phyloP scores from a whole-genome alignment of 2,888 invertebrate species.

The Eupithecia dodoneata region DNA sequence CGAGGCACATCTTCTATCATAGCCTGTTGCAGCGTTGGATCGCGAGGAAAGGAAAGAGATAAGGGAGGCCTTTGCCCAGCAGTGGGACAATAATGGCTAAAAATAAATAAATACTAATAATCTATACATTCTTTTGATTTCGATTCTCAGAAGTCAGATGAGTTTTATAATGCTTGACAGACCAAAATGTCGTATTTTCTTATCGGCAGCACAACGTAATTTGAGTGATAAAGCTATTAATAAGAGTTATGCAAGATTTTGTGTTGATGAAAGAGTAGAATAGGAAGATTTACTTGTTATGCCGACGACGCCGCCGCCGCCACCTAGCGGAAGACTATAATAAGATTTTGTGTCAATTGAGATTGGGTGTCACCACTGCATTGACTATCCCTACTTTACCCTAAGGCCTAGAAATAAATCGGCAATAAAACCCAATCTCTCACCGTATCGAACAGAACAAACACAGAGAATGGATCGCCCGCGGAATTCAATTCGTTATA shows the following conservation, averaged over 20 bases:
- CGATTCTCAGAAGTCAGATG: background rate
- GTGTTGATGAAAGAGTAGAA: background rate
- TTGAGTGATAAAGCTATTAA: background rate
- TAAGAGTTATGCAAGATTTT: background rate
- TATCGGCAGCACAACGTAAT: background rate
- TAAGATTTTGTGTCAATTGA: background rate
- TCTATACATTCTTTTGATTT: no score
- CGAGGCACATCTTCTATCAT: no score
- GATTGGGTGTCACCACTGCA: background rate
- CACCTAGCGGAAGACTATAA: background rate
- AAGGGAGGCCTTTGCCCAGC: no score
- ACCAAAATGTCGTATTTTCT: background rate
- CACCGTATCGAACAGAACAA: conserved; percentile 22
- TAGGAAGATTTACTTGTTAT: background rate
- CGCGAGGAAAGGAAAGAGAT: no score
- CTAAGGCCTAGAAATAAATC: conserved; percentile 15
- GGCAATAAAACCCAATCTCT: conserved; percentile 29
- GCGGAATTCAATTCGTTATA: conserved; percentile 35
- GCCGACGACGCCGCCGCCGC: background rate
- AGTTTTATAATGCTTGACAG: background rate
- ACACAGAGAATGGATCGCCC: conserved; percentile 29
- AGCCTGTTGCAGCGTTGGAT: no score
- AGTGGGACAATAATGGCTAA: no score
- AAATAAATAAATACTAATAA: no score
- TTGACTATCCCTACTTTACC: background rate